Evolutionary conservation across 1,140 invertebrate species (phyloP).

Genomic region (Polypedilum pembai): DNA sequence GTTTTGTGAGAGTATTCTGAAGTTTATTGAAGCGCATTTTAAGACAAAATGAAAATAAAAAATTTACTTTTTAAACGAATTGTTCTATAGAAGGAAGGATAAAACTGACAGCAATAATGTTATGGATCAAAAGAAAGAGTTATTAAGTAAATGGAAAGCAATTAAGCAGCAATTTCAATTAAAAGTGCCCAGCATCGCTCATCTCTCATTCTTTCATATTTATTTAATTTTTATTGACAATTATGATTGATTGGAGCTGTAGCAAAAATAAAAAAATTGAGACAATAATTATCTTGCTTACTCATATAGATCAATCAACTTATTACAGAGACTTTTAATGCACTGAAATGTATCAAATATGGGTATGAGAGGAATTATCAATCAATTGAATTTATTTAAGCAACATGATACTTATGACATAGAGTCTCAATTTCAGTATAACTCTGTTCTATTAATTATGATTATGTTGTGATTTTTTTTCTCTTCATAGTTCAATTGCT

Average conservation of each 20-base stretch:
- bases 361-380: slow-evolving; percentile 1
- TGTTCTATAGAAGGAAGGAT: too few relatives aligned
- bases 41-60: too few relatives aligned
- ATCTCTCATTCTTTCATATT: not conserved
- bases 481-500: slow-evolving; percentile 22
- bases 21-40: too few relatives aligned
- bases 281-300: not conserved
- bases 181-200: slow-evolving; percentile 3
- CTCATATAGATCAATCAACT: slow-evolving; percentile 12
- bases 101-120: too few relatives aligned
- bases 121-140: not conserved
- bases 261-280: not conserved
- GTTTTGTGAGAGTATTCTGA: too few relatives aligned
- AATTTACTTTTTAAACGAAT: too few relatives aligned
- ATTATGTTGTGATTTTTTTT: slow-evolving; percentile 12
- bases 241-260: slow-evolving; percentile 6
- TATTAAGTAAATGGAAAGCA: slow-evolving; percentile 18
- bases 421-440: not conserved
- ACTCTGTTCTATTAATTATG: slow-evolving; percentile 18
- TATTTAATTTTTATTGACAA: slow-evolving; percentile 13
- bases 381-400: slow-evolving; percentile 14
- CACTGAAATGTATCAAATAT: not conserved
- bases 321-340: not conserved
- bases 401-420: not conserved
- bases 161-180: slow-evolving; percentile 2